Evolutionary conservation across 2,797 vertebrate genomes (phyloP), one percentile per base, ranked within the genome.

Genomic region (Eurystomus glaucurus): DNA sequence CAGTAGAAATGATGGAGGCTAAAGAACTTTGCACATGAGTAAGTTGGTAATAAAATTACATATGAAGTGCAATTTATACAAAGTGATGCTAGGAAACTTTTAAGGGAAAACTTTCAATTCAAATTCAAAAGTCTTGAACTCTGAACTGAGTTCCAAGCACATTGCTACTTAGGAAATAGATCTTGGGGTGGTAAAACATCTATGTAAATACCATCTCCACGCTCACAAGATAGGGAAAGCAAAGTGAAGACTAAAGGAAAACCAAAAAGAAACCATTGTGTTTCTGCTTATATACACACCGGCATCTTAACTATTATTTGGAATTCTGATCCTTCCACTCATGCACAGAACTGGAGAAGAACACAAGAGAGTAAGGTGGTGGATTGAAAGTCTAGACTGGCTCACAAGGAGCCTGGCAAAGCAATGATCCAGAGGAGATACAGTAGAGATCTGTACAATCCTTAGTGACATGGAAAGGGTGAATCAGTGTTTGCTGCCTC

Each of bases 401-500:
- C 69, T 93, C 92, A 43, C 54, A 92, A 92, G 66, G 83, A 86
- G 69, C 46, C 54, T 86, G 79, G 88, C 29, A 88, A 68, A 80
- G 75, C 48, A 88, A 45, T 10, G 70, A 94, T 88, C 45, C 85
- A 79, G 69, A 81, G 61, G 61, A 90, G 82, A 43, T 62, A 62
- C 6, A 46, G 65, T 35, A 80, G 69, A 69, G 69, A 86, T 51
- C 70, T 58, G 31, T 76, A 75, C 93, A 85, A 86, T 69, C 33
- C 0, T 52, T 79, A 89, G 86, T 92, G 95, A 95, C 29, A n/a
- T 41, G 70, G 88, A 79, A 94, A 41, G 39, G 70, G 50, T 87
- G 95, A 95, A 93, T 96, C 95, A 94, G 54, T 95, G 66, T 57
- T 71, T 3, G 35, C 83, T 92, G 92, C 85, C 69, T 94, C 61